Evolutionary conservation across 2,113 vertebrate genomes (phyloP), one percentile per base, ranked within the genome.

Genomic region (Toxotes jaculatrix): DNA sequence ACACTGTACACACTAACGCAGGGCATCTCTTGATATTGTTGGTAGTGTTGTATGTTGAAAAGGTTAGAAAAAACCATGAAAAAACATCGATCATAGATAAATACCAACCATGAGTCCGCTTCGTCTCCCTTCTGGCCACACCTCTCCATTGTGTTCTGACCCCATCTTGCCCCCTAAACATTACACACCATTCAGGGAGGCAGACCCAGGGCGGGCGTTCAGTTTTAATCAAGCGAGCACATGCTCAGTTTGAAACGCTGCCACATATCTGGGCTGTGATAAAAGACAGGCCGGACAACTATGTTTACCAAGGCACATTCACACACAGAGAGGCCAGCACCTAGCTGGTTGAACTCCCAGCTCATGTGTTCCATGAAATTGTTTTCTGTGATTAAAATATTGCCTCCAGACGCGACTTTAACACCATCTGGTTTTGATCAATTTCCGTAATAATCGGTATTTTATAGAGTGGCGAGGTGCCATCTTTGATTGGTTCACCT

Each of bases 191-290:
- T 49, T 36, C 27, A 63, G 42, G 64, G 19, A 38, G 9, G 5
- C 40, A 11, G 9, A 71, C 21, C 34, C 47, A 42, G 42, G 21
- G n/a, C 0, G 19, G n/a, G 4, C 1, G 3, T 16, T 64, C 6
- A 70, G 4, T 68, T 87, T 49, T 61, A 85, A 89, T 87, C 74
- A 79, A 43, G 62, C 38, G 5, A 68, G 21, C 77, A 85, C 71
- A 84, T 83, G 80, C 45, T 76, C 47, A 1, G n/a, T 74, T 81
- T 86, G 87, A 84, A 70, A 10, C 51, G 2, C 64, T 19, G 72
- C 74, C 79, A 84, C 40, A 47, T 74, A 4, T 64, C 53, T 80
- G 56, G 17, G 5, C 59, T 19, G 53, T 85, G 87, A 71, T 79
- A 21, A 17, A 75, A 75, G 51, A 21, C 63, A 47, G 80, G 64